Conservation (phyloP, 2,888 invertebrate species). For the Catocala nupta region DNA sequence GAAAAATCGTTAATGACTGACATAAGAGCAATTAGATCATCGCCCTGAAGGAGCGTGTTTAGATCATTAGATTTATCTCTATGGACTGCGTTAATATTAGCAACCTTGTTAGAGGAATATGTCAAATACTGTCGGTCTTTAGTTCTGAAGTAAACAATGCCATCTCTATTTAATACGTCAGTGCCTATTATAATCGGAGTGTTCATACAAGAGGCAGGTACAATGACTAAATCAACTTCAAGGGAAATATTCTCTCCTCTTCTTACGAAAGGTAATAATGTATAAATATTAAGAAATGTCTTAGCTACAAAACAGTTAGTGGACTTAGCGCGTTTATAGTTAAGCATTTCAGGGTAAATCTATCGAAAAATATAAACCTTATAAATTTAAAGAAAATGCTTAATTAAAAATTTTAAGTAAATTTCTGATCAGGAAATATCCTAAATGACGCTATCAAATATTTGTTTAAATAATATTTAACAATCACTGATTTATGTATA, state of each 20-base stretch:
- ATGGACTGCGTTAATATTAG: background rate
- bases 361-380: no score
- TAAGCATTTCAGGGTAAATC: no score
- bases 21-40: background rate
- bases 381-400: no score
- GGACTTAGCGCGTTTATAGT: no score
- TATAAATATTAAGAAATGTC: no score
- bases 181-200: constrained; percentile 14
- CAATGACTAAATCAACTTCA: background rate
- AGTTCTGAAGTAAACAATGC: background rate
- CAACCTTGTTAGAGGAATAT: background rate
- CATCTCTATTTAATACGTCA: constrained; percentile 14
- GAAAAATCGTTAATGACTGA: background rate
- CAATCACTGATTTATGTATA: no score
- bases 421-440: no score
- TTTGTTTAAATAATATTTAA: no score
- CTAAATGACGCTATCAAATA: no score
- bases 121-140: background rate
- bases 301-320: no score
- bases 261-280: no score
- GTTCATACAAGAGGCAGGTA: constrained; percentile 1
- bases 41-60: background rate
- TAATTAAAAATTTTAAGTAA: no score
- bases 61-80: background rate
- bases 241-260: background rate